Conservation (phyloP, 37 sponge, comb jelly and placozoan genomes). For the Oscarella lobularis region DNA sequence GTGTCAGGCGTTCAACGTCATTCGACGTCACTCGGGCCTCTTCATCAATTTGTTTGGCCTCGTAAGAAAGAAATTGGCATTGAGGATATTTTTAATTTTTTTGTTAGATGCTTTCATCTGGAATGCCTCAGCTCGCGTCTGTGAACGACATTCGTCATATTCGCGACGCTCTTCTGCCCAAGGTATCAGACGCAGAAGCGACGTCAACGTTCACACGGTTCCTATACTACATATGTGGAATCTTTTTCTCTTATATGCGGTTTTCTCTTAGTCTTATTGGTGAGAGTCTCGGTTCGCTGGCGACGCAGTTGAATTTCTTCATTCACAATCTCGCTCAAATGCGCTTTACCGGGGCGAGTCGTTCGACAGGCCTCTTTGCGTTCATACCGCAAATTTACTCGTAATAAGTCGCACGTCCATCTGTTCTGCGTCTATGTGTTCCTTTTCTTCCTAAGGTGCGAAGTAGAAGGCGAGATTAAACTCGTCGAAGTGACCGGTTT, state of each 20-base stretch:
- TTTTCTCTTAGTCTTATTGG: constrained; percentile 45
- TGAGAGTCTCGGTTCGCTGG: constrained; percentile 53
- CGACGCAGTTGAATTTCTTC: constrained; percentile 81
- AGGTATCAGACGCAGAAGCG: constrained; percentile 40
- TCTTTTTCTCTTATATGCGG: too few relatives aligned
- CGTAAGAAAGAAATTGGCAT: constrained; percentile 18
- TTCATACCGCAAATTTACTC: constrained; percentile 21
- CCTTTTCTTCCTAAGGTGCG: not conserved
- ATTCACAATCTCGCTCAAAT: constrained; percentile 82
- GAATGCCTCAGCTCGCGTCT: constrained; percentile 41
- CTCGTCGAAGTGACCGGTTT: constrained; percentile 33
- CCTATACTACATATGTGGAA: not conserved
- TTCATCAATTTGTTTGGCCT: constrained; percentile 59
- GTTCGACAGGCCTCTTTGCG: constrained; percentile 11
- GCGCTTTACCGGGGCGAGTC: constrained; percentile 16
- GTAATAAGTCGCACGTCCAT: not conserved
- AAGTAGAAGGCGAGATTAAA: constrained; percentile 36
- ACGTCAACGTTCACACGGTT: constrained; percentile 38
- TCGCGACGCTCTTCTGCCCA: constrained; percentile 25
- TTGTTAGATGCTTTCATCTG: constrained; percentile 52
- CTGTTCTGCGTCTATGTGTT: not conserved
- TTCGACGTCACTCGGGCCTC: constrained; percentile 52
- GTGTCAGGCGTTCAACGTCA: constrained; percentile 71
- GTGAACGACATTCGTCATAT: constrained; percentile 68
- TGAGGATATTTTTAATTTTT: not conserved